phyloP scores from a whole-genome alignment of 1,140 invertebrate genomes.

The Drosophila ercepeae region DNA sequence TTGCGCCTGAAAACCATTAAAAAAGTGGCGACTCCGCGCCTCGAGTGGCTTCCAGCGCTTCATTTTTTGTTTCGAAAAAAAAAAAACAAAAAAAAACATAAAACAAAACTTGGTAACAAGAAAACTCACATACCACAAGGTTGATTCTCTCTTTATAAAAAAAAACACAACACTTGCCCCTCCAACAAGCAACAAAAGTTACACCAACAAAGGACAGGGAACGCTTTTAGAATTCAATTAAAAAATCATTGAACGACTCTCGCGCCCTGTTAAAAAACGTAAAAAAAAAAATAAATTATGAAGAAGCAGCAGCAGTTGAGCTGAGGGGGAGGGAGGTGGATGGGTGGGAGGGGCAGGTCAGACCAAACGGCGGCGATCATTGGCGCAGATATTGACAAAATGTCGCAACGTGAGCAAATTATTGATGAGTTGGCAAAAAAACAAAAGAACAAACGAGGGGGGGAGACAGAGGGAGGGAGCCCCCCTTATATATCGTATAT shows the following conservation, averaged over 20 bases:
- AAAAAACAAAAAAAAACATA: not conserved
- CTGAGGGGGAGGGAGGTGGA: not conserved
- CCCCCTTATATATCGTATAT: conserved; percentile 28
- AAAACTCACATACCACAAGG: conserved; percentile 66
- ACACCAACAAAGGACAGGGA: conserved; percentile 63
- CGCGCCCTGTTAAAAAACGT: conserved; percentile 37
- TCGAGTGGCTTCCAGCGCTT: conserved; percentile 37
- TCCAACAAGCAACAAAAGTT: conserved; percentile 28
- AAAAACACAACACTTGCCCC: conserved; percentile 45
- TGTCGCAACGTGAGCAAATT: conserved; percentile 81
- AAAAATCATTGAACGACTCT: conserved; percentile 75
- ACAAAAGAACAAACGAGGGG: conserved; percentile 34
- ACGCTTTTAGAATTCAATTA: conserved; percentile 82
- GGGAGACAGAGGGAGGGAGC: not conserved
- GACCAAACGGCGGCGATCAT: conserved; percentile 63
- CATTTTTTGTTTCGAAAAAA: conserved; percentile 8
- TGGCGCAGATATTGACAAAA: conserved; percentile 82
- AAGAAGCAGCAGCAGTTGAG: not conserved
- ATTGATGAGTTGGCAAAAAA: conserved; percentile 76
- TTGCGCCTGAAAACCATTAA: conserved; percentile 65
- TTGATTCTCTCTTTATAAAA: conserved; percentile 51
- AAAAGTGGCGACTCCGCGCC: conserved; percentile 56
- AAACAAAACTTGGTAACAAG: conserved; percentile 10
- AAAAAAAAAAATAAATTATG: not conserved
- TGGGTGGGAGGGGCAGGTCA: conserved; percentile 15